Evolutionary conservation across 2,113 vertebrate genomes (phyloP).

Genomic region (Pogona vitticeps): DNA sequence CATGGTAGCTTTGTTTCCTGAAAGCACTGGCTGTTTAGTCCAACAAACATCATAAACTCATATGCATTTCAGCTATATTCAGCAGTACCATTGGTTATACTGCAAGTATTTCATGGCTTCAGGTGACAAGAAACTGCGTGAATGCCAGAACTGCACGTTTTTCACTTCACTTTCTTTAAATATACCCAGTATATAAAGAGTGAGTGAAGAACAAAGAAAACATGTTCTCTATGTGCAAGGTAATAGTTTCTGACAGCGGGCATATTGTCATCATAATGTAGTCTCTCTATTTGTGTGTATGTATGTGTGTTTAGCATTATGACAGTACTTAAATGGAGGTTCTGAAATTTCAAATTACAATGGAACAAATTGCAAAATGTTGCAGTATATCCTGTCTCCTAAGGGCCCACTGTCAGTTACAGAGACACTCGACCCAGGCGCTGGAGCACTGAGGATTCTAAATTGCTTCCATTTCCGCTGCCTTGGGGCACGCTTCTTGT

Average conservation of each 20-base stretch:
- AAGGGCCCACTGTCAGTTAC: background rate
- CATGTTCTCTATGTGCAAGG: background rate
- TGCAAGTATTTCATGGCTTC: conserved; percentile 14
- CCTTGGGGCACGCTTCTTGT: no score
- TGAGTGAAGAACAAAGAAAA: background rate
- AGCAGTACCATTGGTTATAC: background rate
- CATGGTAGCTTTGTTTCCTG: background rate
- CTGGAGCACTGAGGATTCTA: no score
- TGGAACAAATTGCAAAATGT: background rate
- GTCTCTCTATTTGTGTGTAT: background rate
- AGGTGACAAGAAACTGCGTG: conserved; percentile 5
- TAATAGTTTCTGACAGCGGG: background rate
- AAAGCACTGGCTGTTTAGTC: background rate
- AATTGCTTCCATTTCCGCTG: no score
- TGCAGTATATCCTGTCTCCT: background rate
- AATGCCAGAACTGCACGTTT: background rate
- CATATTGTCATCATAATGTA: background rate
- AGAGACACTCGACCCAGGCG: background rate
- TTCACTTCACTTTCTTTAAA: background rate
- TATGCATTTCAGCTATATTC: conserved; percentile 9
- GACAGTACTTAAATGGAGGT: background rate
- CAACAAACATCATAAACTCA: background rate
- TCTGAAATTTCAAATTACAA: background rate
- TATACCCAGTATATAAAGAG: background rate
- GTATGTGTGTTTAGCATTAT: background rate